A percentile compares a stretch with the other conserved stretches of the same genome.
phyloP scores from a whole-genome alignment of 2,113 vertebrate species.

The Limanda limanda region DNA sequence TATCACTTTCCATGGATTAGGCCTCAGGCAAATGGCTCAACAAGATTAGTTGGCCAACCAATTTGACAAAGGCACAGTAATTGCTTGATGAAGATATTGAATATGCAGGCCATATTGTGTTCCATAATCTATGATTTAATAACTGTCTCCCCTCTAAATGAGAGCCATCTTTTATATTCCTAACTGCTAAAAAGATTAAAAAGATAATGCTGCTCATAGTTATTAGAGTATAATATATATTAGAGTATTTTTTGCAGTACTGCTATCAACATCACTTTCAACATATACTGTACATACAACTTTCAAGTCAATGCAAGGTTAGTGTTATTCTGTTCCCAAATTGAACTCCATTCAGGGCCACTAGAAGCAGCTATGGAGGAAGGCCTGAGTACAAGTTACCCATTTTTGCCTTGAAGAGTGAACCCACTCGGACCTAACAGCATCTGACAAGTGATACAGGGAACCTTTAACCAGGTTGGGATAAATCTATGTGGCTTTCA shows the following conservation, averaged over 20 bases:
- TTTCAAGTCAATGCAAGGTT: no score
- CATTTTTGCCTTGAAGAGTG: no score
- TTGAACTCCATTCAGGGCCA: no score
- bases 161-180: constrained; percentile 57
- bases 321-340: no score
- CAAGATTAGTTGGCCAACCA: constrained; percentile 67
- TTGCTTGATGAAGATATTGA: constrained; percentile 78
- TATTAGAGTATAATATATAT: no score
- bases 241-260: neutral
- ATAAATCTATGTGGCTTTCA: no score
- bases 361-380: no score
- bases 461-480: no score
- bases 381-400: no score
- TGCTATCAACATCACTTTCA: neutral
- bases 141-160: constrained; percentile 69
- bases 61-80: constrained; percentile 70
- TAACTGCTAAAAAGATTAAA: constrained; percentile 45
- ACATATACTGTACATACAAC: no score
- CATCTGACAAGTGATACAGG: no score
- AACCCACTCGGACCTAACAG: no score
- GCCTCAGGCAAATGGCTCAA: constrained; percentile 66
- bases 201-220: neutral
- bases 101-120: constrained; percentile 73
- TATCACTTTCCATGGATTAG: constrained; percentile 68
- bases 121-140: constrained; percentile 76